phyloP scores from a whole-genome alignment of 2,888 invertebrate genomes.

The Boloria selene region DNA sequence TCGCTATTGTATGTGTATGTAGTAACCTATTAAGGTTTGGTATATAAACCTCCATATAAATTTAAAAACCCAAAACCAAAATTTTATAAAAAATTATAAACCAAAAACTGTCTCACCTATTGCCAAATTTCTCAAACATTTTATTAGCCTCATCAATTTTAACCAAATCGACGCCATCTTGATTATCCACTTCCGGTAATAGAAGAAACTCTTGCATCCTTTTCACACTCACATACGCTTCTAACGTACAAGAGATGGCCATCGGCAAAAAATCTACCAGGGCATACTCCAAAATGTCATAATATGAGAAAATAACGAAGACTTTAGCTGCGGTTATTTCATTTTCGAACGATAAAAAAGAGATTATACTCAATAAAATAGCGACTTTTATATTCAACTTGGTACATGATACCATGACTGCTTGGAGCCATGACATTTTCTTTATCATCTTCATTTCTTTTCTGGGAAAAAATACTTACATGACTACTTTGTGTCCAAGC shows the following conservation, averaged over 20 bases:
- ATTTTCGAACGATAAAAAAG: slow-evolving; percentile 85
- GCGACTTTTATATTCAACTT: slow-evolving; percentile 91
- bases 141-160: slow-evolving; percentile 64
- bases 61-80: too few relatives aligned
- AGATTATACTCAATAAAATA: slow-evolving; percentile 88
- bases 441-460: slow-evolving; percentile 87
- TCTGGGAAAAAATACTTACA: slow-evolving; percentile 53
- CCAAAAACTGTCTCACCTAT: slow-evolving; percentile 58
- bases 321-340: slow-evolving; percentile 88
- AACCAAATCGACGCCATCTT: slow-evolving; percentile 64
- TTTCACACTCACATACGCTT: slow-evolving; percentile 87
- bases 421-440: slow-evolving; percentile 85
- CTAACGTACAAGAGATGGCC: slow-evolving; percentile 89
- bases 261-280: slow-evolving; percentile 91
- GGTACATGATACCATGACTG: slow-evolving; percentile 86
- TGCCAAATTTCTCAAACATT: slow-evolving; percentile 73
- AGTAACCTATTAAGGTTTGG: too few relatives aligned
- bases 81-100: too few relatives aligned
- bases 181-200: slow-evolving; percentile 63
- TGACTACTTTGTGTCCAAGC: too few relatives aligned
- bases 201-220: slow-evolving; percentile 86
- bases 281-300: slow-evolving; percentile 89
- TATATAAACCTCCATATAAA: too few relatives aligned
- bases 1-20: too few relatives aligned
- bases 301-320: slow-evolving; percentile 90